Evolutionary conservation across 2,888 invertebrate genomes (phyloP).

Genomic region (Epinotia brunnichana): DNA sequence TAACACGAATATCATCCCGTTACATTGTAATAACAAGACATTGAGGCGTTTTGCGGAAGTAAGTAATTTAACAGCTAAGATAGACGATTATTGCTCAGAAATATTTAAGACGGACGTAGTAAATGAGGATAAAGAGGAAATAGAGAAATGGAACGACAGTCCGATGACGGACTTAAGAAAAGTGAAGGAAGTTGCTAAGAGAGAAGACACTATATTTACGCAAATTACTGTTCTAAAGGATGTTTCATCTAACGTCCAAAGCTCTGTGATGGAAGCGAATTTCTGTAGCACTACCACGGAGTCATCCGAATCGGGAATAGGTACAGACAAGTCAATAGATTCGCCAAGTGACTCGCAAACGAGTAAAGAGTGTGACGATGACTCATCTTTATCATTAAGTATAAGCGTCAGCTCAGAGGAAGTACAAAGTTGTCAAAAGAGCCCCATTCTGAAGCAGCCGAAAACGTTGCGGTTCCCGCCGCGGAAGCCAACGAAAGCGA

Average conservation of each 20-base stretch:
- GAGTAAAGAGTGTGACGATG: constrained; percentile 80
- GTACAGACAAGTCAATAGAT: constrained; percentile 79
- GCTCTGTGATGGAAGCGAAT: constrained; percentile 75
- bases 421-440: constrained; percentile 80
- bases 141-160: constrained; percentile 53
- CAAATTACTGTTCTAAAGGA: constrained; percentile 79
- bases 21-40: constrained; percentile 69
- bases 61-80: constrained; percentile 68
- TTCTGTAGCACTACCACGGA: constrained; percentile 74
- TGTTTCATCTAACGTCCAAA: constrained; percentile 76
- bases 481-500: constrained; percentile 70
- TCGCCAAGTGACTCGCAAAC: constrained; percentile 78
- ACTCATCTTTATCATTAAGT: constrained; percentile 75
- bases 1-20: constrained; percentile 75
- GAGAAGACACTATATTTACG: constrained; percentile 77
- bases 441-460: constrained; percentile 91
- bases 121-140: constrained; percentile 54
- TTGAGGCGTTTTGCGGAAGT: constrained; percentile 78
- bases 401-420: constrained; percentile 75
- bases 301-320: constrained; percentile 77
- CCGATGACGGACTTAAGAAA: constrained; percentile 62
- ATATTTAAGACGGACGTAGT: constrained; percentile 14
- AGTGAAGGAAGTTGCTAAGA: constrained; percentile 70
- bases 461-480: constrained; percentile 92
- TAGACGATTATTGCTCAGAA: constrained; percentile 53